Evolutionary conservation across 2,113 vertebrate species (phyloP).

Genomic region (Corythoichthys intestinalis): DNA sequence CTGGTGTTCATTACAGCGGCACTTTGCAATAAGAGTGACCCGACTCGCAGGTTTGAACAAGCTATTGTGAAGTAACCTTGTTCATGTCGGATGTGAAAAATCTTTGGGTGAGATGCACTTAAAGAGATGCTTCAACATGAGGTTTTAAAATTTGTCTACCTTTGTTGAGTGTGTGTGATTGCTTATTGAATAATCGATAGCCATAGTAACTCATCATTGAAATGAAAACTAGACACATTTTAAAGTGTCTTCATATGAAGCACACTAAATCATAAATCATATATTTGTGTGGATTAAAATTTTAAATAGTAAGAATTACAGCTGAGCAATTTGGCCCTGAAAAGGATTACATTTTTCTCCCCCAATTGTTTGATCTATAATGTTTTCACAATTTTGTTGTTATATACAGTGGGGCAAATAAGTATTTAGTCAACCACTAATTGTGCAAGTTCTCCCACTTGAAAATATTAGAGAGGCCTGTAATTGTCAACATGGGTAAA

Average conservation of each 20-base stretch:
- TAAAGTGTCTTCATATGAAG: not conserved
- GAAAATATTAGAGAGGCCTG: too few relatives aligned
- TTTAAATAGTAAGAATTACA: not conserved
- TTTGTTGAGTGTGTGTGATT: not conserved
- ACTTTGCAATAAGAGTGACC: too few relatives aligned
- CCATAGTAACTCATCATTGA: not conserved
- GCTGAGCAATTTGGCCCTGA: too few relatives aligned
- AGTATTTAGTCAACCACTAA: too few relatives aligned
- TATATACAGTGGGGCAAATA: too few relatives aligned
- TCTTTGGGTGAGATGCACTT: not conserved
- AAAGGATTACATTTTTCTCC: too few relatives aligned
- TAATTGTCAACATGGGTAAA: too few relatives aligned
- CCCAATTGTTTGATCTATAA: too few relatives aligned
- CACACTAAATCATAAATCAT: not conserved
- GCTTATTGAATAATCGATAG: not conserved
- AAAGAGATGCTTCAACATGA: not conserved
- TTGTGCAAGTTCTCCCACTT: too few relatives aligned
- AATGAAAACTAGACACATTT: not conserved
- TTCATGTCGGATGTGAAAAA: not conserved
- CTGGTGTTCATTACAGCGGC: not conserved
- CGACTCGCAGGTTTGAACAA: too few relatives aligned
- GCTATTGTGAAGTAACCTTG: not conserved
- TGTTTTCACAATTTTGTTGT: too few relatives aligned
- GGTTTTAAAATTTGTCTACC: slow-evolving; percentile 19
- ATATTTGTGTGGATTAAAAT: not conserved